Base-by-base conservation (phyloP, 2,113 vertebrate species). In the Anser cygnoides region DNA sequence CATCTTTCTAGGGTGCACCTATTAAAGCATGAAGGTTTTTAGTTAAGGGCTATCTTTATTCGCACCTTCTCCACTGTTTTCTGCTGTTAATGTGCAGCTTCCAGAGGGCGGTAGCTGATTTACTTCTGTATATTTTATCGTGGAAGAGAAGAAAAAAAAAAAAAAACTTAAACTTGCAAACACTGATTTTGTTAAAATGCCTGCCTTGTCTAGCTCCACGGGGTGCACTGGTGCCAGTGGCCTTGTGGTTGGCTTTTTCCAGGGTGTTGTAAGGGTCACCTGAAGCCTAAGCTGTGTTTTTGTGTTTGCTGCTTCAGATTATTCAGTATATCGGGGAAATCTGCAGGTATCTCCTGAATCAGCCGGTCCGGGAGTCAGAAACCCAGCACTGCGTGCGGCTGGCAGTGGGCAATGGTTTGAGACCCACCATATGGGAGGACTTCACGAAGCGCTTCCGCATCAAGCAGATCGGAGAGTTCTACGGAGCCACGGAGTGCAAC, bases 291-390 rank as follows among this genome's bases (percentile, higher is more conserved):
- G 78, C 46, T 18, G 0, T 65, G n/a, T 71, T 50, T 49, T 16
- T 59, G 73, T 90, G 25, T 91, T 93, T 90, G 4, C 70, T 33
- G n/a, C 71, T 62, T 6, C 78, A 99, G 99, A 98, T 99, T 54
- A 98, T 99, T 49, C 99, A 99, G 95, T 99, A 99, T 80, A 99
- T 99, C 6, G 99, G 99, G 5, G 99, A 99, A 97, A 98, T 99
- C 93, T 99, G 99, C 71, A 98, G 99, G 43, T 99, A 99, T 54
- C 97, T 99, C 44, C 96, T 99, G 92, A 98, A 97, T 15, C 99
- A 99, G 93, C 98, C 98, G 0, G 91, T 96, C 7, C 95, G 97
- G 0, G 96, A 98, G 20, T 92, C 98, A 0, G 99, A 99, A 90
- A 63, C 26, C 3, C 96, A 35, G 19, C 99, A 99, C 94, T 75